Base-by-base conservation (phyloP, 2,797 vertebrate species). In the Triplophysa bombifrons region DNA sequence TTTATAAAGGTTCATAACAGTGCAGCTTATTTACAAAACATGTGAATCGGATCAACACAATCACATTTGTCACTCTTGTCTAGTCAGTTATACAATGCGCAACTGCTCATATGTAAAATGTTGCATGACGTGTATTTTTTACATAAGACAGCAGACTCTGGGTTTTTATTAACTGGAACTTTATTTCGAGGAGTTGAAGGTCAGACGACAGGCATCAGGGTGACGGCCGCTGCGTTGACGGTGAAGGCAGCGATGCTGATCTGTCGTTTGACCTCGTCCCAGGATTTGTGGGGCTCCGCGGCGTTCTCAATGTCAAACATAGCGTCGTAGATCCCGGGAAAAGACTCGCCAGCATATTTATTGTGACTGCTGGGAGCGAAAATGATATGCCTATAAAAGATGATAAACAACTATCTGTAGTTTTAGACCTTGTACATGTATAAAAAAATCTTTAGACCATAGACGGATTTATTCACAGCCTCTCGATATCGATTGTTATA, bases 311-410 rank as follows among this genome's bases (percentile, higher is more conserved):
- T 98, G 85, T 96, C 94, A 84, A 98, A 96, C 90, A 99, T 70
- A 67, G 97, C 93, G 70, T 99, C 98, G 0, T 96, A 98, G 87
- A 99, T 97, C 66, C 97, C 98, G 0, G 98, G 97, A 86, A 98
- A 98, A 12, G 96, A 96, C 84, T 96, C 95, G 0, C 96, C 96
- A 0, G 93, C 93, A 0, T 98, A 99, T 85, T 99, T 99, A 81
- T 98, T 98, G 82, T 96, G 95, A 82, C 94, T 96, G 90, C 95
- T 99, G 41, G 97, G 97, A 80, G 97, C 97, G 80, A 95, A 98
- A 81, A 98, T 93, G 53, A 98, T 74, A 68, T 99, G 97, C 75
- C 97, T 98, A 85, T 67, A 50, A 16, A 30, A 60, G 55, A 68
- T 41, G 0, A 64, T 74, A 70, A 41, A 66, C 16, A 55, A 14